These are phyloP conservation scores for Nycticebus coucang DNA, from an alignment of 2,113 vertebrate species.

Conservation along the genomic window DNA sequence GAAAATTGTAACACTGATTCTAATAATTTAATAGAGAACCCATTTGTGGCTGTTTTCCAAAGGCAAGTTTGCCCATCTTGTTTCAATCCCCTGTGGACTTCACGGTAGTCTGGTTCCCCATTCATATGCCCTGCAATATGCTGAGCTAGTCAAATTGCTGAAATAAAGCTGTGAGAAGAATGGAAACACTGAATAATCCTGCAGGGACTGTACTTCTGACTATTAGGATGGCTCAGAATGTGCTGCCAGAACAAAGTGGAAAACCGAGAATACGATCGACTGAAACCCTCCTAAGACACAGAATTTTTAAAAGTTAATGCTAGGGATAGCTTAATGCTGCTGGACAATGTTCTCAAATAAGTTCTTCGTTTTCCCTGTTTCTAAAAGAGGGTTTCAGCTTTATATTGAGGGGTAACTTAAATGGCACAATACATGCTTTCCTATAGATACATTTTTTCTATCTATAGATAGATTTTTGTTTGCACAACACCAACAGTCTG, in stretches of 20 bases:
- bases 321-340: not conserved
- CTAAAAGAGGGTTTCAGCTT: not conserved
- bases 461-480: too few relatives aligned
- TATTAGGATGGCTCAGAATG: not conserved
- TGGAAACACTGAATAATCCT: not conserved
- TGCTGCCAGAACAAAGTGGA: not conserved
- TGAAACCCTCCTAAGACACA: not conserved
- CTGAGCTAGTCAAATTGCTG: not conserved
- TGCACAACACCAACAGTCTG: too few relatives aligned
- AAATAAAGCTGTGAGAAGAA: not conserved
- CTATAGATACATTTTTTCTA: too few relatives aligned
- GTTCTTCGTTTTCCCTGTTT: not conserved
- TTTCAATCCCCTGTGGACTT: not conserved
- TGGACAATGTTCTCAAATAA: not conserved
- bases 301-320: not conserved
- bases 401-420: not conserved
- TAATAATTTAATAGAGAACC: not conserved
- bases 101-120: rapidly evolving
- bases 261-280: not conserved
- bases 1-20: not conserved
- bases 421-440: not conserved
- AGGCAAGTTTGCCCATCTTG: not conserved
- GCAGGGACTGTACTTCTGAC: not conserved
- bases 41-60: not conserved
- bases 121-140: not conserved